phyloP scores from a whole-genome alignment of 1,140 invertebrate genomes.

The Meloidogyne hapla region DNA sequence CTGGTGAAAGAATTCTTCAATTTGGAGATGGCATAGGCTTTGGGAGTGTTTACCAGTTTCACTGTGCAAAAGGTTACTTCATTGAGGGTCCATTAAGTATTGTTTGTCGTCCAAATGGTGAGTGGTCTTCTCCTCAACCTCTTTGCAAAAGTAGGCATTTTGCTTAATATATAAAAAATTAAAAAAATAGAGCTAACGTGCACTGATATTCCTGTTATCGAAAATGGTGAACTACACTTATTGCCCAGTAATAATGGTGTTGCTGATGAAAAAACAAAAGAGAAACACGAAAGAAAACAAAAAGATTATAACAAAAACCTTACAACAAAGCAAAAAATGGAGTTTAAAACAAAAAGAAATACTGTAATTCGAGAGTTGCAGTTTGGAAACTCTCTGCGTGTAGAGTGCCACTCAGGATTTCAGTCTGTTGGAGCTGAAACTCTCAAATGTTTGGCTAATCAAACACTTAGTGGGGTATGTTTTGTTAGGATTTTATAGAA shows the following conservation, averaged over 20 bases:
- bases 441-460: conserved; percentile 80
- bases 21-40: conserved; percentile 89
- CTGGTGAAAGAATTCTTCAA: conserved; percentile 82
- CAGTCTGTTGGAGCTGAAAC: conserved; percentile 80
- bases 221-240: conserved; percentile 58
- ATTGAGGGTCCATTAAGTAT: conserved; percentile 83
- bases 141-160: conserved; percentile 75
- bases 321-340: not conserved
- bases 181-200: conserved; percentile 73
- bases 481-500: not conserved
- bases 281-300: not conserved
- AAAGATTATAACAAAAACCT: not conserved
- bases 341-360: not conserved
- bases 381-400: conserved; percentile 84
- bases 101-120: conserved; percentile 90
- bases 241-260: not conserved
- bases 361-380: conserved; percentile 69
- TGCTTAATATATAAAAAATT: not conserved
- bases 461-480: conserved; percentile 74
- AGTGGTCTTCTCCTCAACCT: conserved; percentile 88
- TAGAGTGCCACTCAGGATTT: conserved; percentile 87
- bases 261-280: not conserved
- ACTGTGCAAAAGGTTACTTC: conserved; percentile 88
- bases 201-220: conserved; percentile 74
- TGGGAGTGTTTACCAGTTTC: conserved; percentile 88